Evolutionary conservation across 1,140 invertebrate species (phyloP).

Genomic region (Drosophila asahinai): DNA sequence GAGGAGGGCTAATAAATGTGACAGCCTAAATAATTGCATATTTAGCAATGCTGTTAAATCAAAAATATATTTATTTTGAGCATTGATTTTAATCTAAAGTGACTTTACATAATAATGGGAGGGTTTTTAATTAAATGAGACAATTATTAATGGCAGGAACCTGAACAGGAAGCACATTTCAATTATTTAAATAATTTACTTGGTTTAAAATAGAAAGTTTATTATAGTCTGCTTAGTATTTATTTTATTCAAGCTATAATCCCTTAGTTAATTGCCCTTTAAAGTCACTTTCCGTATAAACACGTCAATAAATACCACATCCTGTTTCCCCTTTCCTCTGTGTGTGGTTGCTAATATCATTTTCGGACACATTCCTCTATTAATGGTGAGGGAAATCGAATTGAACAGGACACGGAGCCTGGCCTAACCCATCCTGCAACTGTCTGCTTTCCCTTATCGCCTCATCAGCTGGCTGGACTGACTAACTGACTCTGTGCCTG

Average conservation of each 20-base stretch:
- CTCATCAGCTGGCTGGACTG: constrained; percentile 46
- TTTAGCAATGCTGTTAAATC: not conserved
- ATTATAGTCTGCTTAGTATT: too few species aligned
- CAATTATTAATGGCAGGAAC: not conserved
- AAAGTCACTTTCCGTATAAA: constrained; percentile 16
- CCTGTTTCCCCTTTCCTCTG: constrained; percentile 1
- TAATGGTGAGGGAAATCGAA: not conserved
- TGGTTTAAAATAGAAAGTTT: too few species aligned
- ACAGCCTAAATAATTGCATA: constrained; percentile 5
- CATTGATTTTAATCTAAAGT: constrained; percentile 1
- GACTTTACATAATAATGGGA: not conserved
- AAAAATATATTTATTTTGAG: not conserved
- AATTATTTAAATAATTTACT: not conserved
- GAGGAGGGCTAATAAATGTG: constrained; percentile 7
- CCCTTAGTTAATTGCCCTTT: not conserved
- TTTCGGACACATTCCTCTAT: constrained; percentile 24
- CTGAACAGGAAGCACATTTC: not conserved
- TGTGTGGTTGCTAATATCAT: constrained; percentile 49
- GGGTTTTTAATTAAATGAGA: constrained; percentile 1
- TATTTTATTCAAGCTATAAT: not conserved
- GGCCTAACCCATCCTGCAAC: constrained; percentile 21
- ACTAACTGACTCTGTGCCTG: constrained; percentile 27
- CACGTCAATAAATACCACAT: constrained; percentile 33
- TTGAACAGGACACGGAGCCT: constrained; percentile 11
- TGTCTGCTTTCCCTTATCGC: constrained; percentile 56